These are phyloP conservation scores for Lasioglossum vierecki DNA, from an alignment of 2,888 invertebrate species.

Conservation along the genomic window DNA sequence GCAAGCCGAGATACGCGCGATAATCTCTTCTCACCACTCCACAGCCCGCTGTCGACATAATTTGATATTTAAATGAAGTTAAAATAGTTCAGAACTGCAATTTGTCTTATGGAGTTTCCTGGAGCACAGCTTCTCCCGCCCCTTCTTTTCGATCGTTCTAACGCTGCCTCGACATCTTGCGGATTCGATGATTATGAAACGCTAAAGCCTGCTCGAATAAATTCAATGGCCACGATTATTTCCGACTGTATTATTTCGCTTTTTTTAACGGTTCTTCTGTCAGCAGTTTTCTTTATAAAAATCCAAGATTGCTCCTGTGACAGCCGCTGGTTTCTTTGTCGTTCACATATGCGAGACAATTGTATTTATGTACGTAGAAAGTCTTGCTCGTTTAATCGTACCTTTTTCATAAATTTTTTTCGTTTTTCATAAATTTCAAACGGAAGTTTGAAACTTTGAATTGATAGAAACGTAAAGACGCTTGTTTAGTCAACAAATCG, in stretches of 20 bases:
- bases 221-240: neutral
- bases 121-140: constrained; percentile 45
- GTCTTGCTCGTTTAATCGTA: neutral
- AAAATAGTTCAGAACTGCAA: constrained; percentile 80
- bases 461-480: neutral
- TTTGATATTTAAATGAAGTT: constrained; percentile 81
- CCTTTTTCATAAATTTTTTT: neutral
- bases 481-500: neutral
- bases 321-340: neutral
- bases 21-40: constrained; percentile 56
- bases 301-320: neutral
- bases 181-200: constrained; percentile 27
- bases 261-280: neutral
- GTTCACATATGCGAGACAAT: neutral
- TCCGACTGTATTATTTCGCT: neutral
- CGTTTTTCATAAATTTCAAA: too few relatives aligned
- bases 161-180: constrained; percentile 33
- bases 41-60: constrained; percentile 67
- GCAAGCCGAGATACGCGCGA: constrained; percentile 39
- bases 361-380: neutral
- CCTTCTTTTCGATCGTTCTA: neutral
- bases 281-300: neutral
- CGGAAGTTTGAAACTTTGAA: neutral
- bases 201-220: neutral
- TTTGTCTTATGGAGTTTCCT: constrained; percentile 77